phyloP scores from a whole-genome alignment of 2,113 vertebrate genomes.

The Rafetus swinhoei region DNA sequence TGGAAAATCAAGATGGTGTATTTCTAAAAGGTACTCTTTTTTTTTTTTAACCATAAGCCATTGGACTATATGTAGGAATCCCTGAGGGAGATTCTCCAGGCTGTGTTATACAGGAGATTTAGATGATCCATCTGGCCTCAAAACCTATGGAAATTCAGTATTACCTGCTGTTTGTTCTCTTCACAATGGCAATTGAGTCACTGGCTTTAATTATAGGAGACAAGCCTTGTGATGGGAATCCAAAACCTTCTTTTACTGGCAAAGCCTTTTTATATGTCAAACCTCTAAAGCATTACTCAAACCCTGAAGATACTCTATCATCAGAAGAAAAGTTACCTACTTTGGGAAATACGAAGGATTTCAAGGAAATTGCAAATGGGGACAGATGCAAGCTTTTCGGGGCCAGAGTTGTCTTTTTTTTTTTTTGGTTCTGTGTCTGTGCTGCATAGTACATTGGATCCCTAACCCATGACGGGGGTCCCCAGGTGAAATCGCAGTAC shows the following conservation, averaged over 20 bases:
- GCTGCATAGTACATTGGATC: background rate
- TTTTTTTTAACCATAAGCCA: accelerated
- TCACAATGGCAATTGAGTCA: background rate
- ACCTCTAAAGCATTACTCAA: background rate
- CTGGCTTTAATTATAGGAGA: background rate
- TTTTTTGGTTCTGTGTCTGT: background rate
- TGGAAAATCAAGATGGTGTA: background rate
- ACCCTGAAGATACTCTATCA: background rate
- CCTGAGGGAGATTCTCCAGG: accelerated
- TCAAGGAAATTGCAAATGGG: background rate
- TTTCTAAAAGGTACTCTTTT: background rate
- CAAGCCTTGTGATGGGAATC: background rate
- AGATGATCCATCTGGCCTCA: background rate
- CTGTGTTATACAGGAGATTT: background rate
- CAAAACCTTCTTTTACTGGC: background rate
- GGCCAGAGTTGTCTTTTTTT: background rate
- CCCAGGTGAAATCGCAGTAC: background rate
- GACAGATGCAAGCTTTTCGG: background rate
- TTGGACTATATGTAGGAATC: background rate
- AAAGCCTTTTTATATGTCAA: background rate
- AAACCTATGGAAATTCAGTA: background rate
- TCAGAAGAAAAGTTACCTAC: background rate
- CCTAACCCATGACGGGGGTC: too few species aligned
- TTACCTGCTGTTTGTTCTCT: background rate
- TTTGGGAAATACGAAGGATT: background rate